Evolutionary conservation across 1,140 invertebrate species (phyloP), one percentile per base, ranked within the genome.

Genomic region (Zaprionus capensis): DNA sequence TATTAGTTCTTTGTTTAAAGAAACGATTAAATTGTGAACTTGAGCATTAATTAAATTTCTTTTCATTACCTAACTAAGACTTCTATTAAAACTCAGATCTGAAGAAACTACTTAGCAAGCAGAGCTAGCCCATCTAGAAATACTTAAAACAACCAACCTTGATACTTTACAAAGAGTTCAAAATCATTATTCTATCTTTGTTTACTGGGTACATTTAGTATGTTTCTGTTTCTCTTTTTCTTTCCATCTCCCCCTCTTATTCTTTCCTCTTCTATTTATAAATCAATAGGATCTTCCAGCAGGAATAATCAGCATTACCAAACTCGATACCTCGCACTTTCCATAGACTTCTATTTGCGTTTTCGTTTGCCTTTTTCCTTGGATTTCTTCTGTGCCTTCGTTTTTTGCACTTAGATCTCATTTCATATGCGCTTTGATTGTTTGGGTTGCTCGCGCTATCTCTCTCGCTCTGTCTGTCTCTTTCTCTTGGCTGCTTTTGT

Each of bases 371-470:
- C 49, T 66, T 62, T 49, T n/a, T 28, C 34, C 26, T 34, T 26
- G 4, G 15, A 15, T 41, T 17, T 44, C 15, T 24, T 46, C 22
- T 20, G 11, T 31, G 20, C 49, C 31, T 46, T 26, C 17, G 4
- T 57, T 58, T 31, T 72, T 74, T 69, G 14, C 11, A 22, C 62
- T 74, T 28, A 51, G 65, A 44, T 56, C 58, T 80, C 62, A 86
- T 86, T 87, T 74, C 51, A 70, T 77, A 87, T 86, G 80, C 83
- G 72, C 83, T 86, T 86, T 86, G 83, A 82, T 80, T 87, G 69
- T 74, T 80, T 66, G 46, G 59, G 70, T 31, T 34, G 36, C 24
- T 64, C 12, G 53, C 36, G 63, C 68, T 59, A 53, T 49, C 64
- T 46, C 74, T 26, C 57, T 49, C n/a, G n/a, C n/a, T 41, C 56